These are phyloP conservation scores for Stichopus horrens DNA, from an alignment of 53 echinoderm and acorn worm species.

Conservation along the genomic window DNA sequence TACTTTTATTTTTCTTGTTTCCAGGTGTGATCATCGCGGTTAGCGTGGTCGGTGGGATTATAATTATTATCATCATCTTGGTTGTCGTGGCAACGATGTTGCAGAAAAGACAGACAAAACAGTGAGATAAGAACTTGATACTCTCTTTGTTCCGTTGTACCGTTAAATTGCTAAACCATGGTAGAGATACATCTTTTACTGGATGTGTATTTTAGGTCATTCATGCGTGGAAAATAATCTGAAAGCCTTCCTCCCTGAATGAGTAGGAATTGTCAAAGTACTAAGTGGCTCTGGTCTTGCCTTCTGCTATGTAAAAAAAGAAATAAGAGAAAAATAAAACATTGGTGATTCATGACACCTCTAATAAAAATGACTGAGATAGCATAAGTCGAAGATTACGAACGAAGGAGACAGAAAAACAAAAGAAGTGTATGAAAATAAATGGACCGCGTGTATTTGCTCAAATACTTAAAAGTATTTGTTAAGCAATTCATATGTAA, in stretches of 20 bases:
- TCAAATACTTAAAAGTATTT: no score
- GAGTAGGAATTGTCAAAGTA: no score
- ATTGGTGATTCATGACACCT: no score
- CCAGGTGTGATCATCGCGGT: background rate
- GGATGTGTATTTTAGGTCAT: background rate
- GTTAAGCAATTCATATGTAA: no score
- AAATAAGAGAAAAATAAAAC: no score
- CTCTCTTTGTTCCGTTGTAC: background rate
- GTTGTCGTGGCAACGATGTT: background rate
- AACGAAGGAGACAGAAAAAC: no score
- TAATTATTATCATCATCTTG: background rate
- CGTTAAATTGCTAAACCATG: background rate
- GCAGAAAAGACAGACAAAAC: background rate
- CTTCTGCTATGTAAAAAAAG: no score
- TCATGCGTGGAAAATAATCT: background rate
- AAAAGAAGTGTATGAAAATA: no score
- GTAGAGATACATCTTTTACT: background rate
- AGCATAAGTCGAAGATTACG: no score
- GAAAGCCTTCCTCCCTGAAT: background rate
- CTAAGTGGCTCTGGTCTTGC: no score
- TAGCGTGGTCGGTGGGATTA: background rate
- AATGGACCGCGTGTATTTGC: no score
- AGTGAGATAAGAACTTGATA: background rate
- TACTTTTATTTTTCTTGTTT: background rate
- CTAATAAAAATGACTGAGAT: no score